Base-by-base conservation (phyloP, 2,113 vertebrate species). In the Oryzias curvinotus region DNA sequence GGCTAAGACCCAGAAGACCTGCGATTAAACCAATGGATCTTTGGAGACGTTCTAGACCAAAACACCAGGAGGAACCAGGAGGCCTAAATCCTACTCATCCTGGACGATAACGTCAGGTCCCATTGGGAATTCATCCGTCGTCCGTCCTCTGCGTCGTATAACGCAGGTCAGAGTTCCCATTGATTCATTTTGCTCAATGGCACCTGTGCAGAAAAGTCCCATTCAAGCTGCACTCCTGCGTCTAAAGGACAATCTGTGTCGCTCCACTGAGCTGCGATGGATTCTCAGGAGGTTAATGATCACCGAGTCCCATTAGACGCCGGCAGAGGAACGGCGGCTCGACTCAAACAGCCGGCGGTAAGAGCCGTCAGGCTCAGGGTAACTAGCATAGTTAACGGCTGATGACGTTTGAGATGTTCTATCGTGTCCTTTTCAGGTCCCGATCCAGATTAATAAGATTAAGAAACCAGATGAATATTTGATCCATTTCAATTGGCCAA, bases 241-340 rank as follows among this genome's bases (percentile, higher is more conserved):
- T 36, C 51, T 70, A 73, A 82, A 82, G 76, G 77, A 71, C 73
- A 65, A 57, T 28, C 18, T 43, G 57, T 7, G 5, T 50, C 49
- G 12, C 49, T 54, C 64, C 42, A 53, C 75, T 43, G 71, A 68
- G 50, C 62, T 44, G 7, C 45, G 44, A 77, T 75, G 47, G 67
- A 64, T 57, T 57, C 57, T 52, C 45, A 49, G 66, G 60, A 30
- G 60, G 48, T 68, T 53, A 63, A 62, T 7, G 52, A 75, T 75
- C 51, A 75, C 65, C 43, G 62, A 76, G 55, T 62, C 62, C 44
- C 63, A 63, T 73, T 66, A 73, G 42, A 66, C 63, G 14, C 18
- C 51, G 47, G 54, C 21, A 64, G 36, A 41, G 52, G 0, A 44
- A 41, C 62, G 18, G 63, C 17, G 44, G 48, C 14, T 28, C 28